Base-by-base conservation (phyloP, 2,888 invertebrate genomes). In the Andrena hattorfiana region DNA sequence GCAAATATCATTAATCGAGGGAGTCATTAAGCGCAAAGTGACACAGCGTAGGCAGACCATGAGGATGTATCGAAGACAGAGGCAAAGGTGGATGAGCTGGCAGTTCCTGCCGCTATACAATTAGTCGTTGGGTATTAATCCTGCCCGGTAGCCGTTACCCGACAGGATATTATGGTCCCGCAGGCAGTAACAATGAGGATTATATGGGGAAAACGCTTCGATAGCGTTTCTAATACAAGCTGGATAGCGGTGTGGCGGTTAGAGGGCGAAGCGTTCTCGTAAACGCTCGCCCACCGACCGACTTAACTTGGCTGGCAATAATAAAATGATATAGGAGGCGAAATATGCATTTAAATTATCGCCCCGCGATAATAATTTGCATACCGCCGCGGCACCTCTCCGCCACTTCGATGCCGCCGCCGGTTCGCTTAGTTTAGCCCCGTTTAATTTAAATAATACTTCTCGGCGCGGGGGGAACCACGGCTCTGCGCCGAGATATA, bases 391-490 rank as follows among this genome's bases (percentile, higher is more conserved):
- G 91, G 88, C 90, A 87, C 91, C 88, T 81, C 85, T 85, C 87
- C 79, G 84, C 87, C 87, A 86, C 86, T 89, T 89, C 89, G 89
- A 89, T 89, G 87, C 89, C 85, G 87, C 89, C 85, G 87, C 77
- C 85, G 91, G 92, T 92, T 93, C 93, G 93, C 93, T 93, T 93
- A 93, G 93, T 94, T 94, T 94, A 94, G 93, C 94, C 93, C 92
- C 94, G 94, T 94, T 94, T 94, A 94, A 94, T 94, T 94, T 94
- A 94, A 94, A 94, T 94, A 94, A 94, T 94, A 93, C 93, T 94
- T 93, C 92, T 92, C 92, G 89, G 89, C 90, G 91, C 89, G 87
- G 91, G 87, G 88, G 85, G 78, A 81, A 13, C 56, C 71, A 75
- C 83, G 69, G 76, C 89, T 91, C 88, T 90, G 88, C 88, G 88